These are phyloP conservation scores for Dicrostonyx torquatus DNA, from an alignment of 2,797 vertebrate genomes.

Conservation along the genomic window DNA sequence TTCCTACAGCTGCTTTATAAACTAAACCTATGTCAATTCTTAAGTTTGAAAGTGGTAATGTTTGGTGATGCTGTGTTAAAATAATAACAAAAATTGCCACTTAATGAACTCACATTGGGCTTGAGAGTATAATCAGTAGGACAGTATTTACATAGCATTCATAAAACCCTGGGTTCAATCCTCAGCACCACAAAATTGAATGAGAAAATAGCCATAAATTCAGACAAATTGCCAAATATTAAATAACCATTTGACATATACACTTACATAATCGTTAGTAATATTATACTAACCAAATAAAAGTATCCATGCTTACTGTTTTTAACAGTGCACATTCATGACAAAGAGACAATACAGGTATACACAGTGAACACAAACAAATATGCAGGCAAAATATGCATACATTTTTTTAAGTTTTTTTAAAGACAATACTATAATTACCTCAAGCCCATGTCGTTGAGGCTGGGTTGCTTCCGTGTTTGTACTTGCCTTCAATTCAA, in stretches of 20 bases:
- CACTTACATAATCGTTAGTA: neutral
- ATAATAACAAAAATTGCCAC: constrained; percentile 52
- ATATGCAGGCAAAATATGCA: neutral
- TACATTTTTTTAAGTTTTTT: neutral
- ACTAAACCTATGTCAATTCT: constrained; percentile 32
- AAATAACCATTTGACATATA: neutral
- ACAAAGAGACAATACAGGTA: constrained; percentile 12
- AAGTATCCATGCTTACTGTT: neutral
- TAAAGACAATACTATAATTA: constrained; percentile 78
- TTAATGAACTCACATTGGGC: constrained; percentile 24
- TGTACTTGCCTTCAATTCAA: constrained; percentile 91
- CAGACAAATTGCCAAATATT: neutral
- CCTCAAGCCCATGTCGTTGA: constrained; percentile 82
- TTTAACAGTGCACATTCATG: constrained; percentile 31
- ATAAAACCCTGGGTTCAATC: neutral
- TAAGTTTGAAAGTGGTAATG: constrained; percentile 6
- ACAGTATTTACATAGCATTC: neutral
- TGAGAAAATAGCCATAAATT: neutral
- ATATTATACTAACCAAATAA: constrained; percentile 21
- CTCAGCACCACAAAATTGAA: neutral
- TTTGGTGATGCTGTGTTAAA: neutral
- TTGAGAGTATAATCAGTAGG: neutral
- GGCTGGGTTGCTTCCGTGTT: constrained; percentile 77
- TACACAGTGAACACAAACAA: neutral
- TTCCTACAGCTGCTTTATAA: constrained; percentile 54